Evolutionary conservation across 2,113 vertebrate genomes (phyloP).

Genomic region (Gavialis gangeticus): DNA sequence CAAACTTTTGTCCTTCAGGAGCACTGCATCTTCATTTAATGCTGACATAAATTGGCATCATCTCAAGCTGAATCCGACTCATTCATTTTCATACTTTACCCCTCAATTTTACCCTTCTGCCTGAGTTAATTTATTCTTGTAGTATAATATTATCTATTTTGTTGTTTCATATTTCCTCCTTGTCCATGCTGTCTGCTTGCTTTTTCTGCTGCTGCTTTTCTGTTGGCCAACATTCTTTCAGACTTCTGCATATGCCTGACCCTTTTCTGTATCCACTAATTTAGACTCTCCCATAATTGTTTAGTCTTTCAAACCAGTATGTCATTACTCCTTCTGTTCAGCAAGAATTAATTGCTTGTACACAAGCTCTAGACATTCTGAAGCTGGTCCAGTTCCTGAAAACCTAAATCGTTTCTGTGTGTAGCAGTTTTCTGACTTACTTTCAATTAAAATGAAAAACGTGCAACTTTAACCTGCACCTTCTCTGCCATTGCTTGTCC

Average conservation of each 20-base stretch:
- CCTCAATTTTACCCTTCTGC: conserved; percentile 9
- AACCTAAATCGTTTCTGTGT: not conserved
- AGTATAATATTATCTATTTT: conserved; percentile 7
- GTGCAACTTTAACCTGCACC: too few species aligned
- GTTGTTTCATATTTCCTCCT: conserved; percentile 40
- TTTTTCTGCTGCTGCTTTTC: conserved; percentile 68
- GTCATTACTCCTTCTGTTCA: not conserved
- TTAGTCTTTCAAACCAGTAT: not conserved
- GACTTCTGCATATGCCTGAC: conserved; percentile 25
- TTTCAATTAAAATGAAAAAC: too few species aligned
- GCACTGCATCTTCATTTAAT: not conserved
- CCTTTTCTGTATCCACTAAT: conserved; percentile 27
- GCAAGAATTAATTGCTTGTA: not conserved
- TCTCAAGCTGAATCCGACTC: not conserved
- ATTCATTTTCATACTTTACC: not conserved
- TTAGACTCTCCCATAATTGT: conserved; percentile 1
- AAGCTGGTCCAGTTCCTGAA: not conserved
- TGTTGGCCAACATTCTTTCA: conserved; percentile 58
- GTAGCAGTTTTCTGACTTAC: not conserved
- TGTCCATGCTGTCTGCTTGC: conserved; percentile 46
- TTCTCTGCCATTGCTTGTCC: too few species aligned
- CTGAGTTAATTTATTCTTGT: conserved; percentile 2
- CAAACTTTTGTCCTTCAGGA: not conserved
- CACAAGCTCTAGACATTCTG: not conserved
- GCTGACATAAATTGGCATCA: not conserved